Percentiles rank a stretch among this genome's conserved stretches.
These are phyloP conservation scores for Drosophila niveifrons DNA, from an alignment of 2,888 invertebrate species.

Conservation along the genomic window DNA sequence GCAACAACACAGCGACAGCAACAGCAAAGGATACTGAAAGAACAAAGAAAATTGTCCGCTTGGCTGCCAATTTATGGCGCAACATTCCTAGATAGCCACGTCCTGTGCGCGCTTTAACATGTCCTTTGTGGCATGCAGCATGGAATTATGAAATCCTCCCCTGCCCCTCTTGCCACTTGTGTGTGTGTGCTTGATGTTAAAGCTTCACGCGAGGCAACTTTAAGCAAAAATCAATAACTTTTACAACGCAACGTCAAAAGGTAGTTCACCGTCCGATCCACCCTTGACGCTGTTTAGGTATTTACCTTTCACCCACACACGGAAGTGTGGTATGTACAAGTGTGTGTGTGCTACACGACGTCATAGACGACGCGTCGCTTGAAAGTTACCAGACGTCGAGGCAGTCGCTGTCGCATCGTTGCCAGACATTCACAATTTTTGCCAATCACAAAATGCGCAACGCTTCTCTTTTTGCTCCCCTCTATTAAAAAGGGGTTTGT, in stretches of 20 bases:
- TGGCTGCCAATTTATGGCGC: slow-evolving; percentile 58
- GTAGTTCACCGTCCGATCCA: slow-evolving; percentile 45
- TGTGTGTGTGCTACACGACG: slow-evolving; percentile 25
- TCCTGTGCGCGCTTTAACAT: slow-evolving; percentile 52
- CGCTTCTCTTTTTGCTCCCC: slow-evolving; percentile 8
- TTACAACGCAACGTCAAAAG: slow-evolving; percentile 50
- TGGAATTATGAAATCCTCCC: slow-evolving; percentile 44
- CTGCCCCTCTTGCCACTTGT: slow-evolving; percentile 2
- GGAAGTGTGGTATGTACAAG: slow-evolving; percentile 47
- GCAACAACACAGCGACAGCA: slow-evolving; percentile 22
- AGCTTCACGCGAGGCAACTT: slow-evolving; percentile 48
- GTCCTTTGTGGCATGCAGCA: slow-evolving; percentile 61
- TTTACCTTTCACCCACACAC: slow-evolving; percentile 54
- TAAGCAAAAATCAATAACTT: slow-evolving; percentile 68
- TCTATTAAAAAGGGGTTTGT: slow-evolving; percentile 1
- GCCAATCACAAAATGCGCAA: slow-evolving; percentile 35
- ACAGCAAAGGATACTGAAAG: slow-evolving; percentile 16
- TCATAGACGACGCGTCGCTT: slow-evolving; percentile 33
- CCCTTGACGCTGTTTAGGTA: slow-evolving; percentile 57
- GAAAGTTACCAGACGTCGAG: slow-evolving; percentile 65
- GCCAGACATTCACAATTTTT: slow-evolving; percentile 57
- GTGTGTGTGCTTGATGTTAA: slow-evolving; percentile 34
- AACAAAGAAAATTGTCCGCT: slow-evolving; percentile 48
- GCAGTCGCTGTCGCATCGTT: slow-evolving; percentile 25
- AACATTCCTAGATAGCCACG: slow-evolving; percentile 55